A percentile compares a stretch with the other conserved stretches of the same genome.
Conservation (phyloP, 2,113 vertebrate genomes). For the Anser cygnoides region DNA sequence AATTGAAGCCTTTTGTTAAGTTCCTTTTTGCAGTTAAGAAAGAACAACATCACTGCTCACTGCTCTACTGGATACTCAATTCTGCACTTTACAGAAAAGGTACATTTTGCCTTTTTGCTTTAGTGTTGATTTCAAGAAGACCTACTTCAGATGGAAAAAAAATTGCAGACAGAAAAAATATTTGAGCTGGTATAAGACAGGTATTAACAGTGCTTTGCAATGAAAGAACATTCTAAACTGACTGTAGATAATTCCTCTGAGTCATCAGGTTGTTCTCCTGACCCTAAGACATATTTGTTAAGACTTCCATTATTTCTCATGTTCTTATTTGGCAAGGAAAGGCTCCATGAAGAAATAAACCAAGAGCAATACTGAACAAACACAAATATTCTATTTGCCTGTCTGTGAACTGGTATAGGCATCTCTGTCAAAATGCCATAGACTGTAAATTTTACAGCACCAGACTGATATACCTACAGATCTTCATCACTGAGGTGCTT, state of each 20-base stretch:
- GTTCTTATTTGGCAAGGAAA: not conserved
- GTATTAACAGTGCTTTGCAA: not conserved
- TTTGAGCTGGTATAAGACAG: not conserved
- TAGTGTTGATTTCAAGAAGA: not conserved
- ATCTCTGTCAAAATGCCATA: not conserved
- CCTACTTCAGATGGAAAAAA: not conserved
- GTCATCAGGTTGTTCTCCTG: not conserved
- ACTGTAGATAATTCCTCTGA: not conserved
- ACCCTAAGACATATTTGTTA: not conserved
- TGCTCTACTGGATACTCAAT: not conserved
- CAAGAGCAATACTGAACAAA: not conserved
- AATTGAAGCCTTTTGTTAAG: not conserved
- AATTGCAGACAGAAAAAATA: not conserved
- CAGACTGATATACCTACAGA: not conserved
- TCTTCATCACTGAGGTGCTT: not conserved
- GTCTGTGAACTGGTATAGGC: not conserved
- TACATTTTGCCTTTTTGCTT: not conserved
- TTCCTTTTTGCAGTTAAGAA: not conserved
- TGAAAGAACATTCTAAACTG: not conserved
- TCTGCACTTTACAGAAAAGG: not conserved
- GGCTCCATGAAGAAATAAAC: not conserved
- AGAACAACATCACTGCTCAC: not conserved
- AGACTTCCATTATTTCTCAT: not conserved
- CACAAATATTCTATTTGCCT: not conserved
- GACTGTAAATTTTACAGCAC: not conserved